phyloP scores from a whole-genome alignment of 1,140 invertebrate genomes.

The Micrasema longulum region DNA sequence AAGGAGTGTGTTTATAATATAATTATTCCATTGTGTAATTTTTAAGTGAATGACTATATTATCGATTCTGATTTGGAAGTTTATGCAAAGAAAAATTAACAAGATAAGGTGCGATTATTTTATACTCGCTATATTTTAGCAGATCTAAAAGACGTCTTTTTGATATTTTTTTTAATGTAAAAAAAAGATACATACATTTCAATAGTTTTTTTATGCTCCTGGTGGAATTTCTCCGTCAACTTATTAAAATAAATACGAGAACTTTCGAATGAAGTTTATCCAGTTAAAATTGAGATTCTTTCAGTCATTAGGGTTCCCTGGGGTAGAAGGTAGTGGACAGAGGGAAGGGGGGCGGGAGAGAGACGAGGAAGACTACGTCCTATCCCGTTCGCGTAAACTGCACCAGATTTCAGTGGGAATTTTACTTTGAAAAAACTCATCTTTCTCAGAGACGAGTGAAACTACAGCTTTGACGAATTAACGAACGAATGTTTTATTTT shows the following conservation, averaged over 20 bases:
- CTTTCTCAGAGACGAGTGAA: constrained; percentile 19
- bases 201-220: too few relatives aligned
- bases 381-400: constrained; percentile 35
- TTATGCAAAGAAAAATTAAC: too few relatives aligned
- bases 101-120: too few relatives aligned
- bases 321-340: constrained; percentile 38
- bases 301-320: constrained; percentile 47
- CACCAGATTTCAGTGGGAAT: constrained; percentile 38
- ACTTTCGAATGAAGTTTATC: constrained; percentile 42
- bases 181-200: too few relatives aligned
- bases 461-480: constrained; percentile 31
- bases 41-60: too few relatives aligned
- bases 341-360: constrained; percentile 4
- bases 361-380: constrained; percentile 1
- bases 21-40: too few relatives aligned
- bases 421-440: constrained; percentile 22
- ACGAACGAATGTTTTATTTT: constrained; percentile 10
- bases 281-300: constrained; percentile 50
- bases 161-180: too few relatives aligned
- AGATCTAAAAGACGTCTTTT: too few relatives aligned
- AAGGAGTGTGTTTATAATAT: too few relatives aligned
- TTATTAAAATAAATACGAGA: constrained; percentile 6
- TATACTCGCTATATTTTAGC: too few relatives aligned
- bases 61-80: too few relatives aligned
- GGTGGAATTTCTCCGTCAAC: constrained; percentile 17